Conservation (phyloP, 2,888 invertebrate species). For the Noctua comes region DNA sequence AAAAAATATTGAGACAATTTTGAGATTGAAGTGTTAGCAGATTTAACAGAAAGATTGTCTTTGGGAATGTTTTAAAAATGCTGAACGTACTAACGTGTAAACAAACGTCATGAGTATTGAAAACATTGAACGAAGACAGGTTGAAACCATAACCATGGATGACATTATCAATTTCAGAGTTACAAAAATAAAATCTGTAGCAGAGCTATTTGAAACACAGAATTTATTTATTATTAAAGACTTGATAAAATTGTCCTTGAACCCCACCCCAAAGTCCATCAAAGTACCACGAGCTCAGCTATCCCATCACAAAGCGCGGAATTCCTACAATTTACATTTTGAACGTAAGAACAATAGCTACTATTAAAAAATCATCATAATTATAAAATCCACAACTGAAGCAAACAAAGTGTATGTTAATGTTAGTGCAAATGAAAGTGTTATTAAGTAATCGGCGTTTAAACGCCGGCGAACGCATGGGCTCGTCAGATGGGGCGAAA, state of each 20-base stretch:
- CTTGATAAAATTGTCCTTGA: background rate
- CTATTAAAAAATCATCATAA: background rate
- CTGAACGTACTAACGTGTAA: background rate
- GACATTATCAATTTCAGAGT: background rate
- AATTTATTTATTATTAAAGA: background rate
- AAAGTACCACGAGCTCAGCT: background rate
- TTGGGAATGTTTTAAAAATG: background rate
- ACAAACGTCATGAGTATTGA: too few species aligned
- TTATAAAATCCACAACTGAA: background rate
- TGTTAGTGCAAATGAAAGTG: constrained; percentile 46
- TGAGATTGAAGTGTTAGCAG: background rate
- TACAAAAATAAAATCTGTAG: background rate
- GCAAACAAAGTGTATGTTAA: constrained; percentile 27
- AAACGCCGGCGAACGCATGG: constrained; percentile 48
- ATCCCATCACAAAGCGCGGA: background rate
- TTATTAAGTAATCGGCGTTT: constrained; percentile 55
- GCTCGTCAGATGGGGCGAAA: constrained; percentile 58
- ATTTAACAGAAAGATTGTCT: background rate
- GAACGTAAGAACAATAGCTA: background rate
- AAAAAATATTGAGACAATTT: background rate
- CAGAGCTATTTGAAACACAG: background rate
- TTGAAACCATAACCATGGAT: background rate
- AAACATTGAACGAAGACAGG: background rate
- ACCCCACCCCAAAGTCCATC: background rate
- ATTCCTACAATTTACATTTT: background rate